Evolutionary conservation across 1,140 invertebrate species (phyloP), one percentile per base, ranked within the genome.

Genomic region (Drosophila murphyi): DNA sequence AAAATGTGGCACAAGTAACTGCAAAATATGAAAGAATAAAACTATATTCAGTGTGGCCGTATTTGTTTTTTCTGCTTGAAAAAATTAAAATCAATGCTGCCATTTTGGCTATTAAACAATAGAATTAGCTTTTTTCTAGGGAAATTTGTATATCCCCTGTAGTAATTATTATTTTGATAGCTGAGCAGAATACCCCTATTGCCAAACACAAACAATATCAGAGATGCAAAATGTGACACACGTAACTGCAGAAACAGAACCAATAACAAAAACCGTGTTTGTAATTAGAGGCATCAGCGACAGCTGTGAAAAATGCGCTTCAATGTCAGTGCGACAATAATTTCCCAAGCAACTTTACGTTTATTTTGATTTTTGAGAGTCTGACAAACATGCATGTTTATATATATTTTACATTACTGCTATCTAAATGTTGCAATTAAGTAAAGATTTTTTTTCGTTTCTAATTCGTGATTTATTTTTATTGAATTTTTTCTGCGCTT

Each of bases 271-370:
- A 75, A 71, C 67, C 43, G 57, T 12, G 51, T 75, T 72, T 81
- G 82, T 87, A 87, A 87, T 88, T 87, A 87, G 72, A 87, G 69
- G 76, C 82, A 75, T 52, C 61, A 70, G 47, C 63, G 60, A 43
- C 52, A 62, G 70, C 64, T 78, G 54, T 69, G 48, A 60, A 63
- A 70, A 64, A 76, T 79, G 61, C 73, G 57, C 61, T 63, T 88
- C 83, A 87, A 87, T 87, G 83, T 87, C 83, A 87, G 76, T 78
- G 85, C 80, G 73, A 83, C 85, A 87, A 88, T 87, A 87, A 88
- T 87, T 87, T 88, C 83, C 72, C 76, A 82, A 75, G 83, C 79
- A 70, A 79, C 65, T 71, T 71, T 77, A 72, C 80, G 72, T 80
- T 70, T 82, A 69, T 68, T 68, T 65, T 67, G 47, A 2, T 20